Evolutionary conservation across 2,113 vertebrate species (phyloP).

Genomic region (Phasianus colchicus): DNA sequence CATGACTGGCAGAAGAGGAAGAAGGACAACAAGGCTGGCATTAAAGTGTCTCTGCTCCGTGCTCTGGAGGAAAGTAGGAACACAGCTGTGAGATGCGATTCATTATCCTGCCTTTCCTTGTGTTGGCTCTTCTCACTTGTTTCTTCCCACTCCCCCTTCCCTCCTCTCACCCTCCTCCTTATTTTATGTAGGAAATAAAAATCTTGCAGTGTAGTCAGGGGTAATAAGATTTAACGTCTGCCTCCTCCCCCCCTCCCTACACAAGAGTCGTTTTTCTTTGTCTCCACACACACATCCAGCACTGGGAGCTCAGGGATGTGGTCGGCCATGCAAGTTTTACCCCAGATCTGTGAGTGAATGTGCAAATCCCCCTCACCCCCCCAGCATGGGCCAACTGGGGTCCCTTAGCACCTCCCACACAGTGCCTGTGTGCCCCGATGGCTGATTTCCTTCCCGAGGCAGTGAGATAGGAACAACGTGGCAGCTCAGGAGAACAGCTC

Average conservation of each 20-base stretch:
- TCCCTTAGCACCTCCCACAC: background rate
- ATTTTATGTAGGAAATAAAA: conserved; percentile 3
- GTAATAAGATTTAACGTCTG: background rate
- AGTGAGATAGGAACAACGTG: accelerated
- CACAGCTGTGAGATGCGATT: conserved; percentile 25
- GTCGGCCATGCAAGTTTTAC: too few species aligned
- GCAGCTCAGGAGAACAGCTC: background rate
- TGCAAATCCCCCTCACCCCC: background rate
- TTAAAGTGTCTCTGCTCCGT: background rate
- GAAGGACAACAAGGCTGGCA: conserved; percentile 22
- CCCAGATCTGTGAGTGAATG: accelerated
- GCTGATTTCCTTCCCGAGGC: too few species aligned
- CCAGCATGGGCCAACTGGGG: accelerated
- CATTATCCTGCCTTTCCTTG: conserved; percentile 8
- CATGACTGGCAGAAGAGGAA: conserved; percentile 37
- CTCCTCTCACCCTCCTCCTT: background rate
- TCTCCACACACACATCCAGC: background rate
- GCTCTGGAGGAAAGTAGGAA: background rate
- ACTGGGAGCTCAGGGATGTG: accelerated
- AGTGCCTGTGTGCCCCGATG: accelerated
- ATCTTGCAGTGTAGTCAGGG: background rate
- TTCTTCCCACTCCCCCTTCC: background rate
- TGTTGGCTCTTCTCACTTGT: background rate
- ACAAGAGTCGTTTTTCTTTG: background rate
- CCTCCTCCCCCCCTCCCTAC: background rate